A percentile compares a stretch with the other conserved stretches of the same genome.
Conservation (phyloP, 2,888 invertebrate species). For the Chrysopilus asiliformis region DNA sequence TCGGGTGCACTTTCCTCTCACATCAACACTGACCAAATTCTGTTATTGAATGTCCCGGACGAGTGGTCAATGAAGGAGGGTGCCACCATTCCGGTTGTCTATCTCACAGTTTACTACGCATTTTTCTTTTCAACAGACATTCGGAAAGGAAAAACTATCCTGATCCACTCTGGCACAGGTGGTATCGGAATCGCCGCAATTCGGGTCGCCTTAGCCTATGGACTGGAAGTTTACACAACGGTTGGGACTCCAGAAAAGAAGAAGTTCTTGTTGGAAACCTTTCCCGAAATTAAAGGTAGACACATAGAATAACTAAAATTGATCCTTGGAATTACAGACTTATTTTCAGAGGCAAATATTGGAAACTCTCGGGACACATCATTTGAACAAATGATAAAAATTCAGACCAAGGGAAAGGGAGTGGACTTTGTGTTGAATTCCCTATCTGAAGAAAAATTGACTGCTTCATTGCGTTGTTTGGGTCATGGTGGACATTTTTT, state of each 20-base stretch:
- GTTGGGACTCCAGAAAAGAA: conserved; percentile 54
- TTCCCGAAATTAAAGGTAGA: conserved; percentile 43
- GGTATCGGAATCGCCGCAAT: conserved; percentile 72
- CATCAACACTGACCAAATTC: conserved; percentile 33
- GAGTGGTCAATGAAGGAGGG: conserved; percentile 61
- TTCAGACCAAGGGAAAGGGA: conserved; percentile 68
- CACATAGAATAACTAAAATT: not conserved
- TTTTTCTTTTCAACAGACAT: conserved; percentile 29
- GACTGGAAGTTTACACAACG: conserved; percentile 55
- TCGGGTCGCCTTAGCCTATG: conserved; percentile 49
- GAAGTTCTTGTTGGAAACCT: conserved; percentile 44
- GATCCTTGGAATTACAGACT: no score
- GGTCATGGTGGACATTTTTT: conserved; percentile 53
- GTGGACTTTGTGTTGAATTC: conserved; percentile 88
- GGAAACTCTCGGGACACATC: conserved; percentile 75
- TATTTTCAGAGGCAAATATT: conserved; percentile 44
- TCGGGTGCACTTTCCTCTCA: conserved; percentile 42
- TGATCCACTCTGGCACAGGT: conserved; percentile 50
- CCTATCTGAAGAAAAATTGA: conserved; percentile 79
- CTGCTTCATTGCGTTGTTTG: conserved; percentile 50
- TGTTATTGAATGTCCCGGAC: conserved; percentile 53
- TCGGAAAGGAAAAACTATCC: conserved; percentile 30
- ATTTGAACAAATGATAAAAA: conserved; percentile 75
- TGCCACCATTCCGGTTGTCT: conserved; percentile 66
- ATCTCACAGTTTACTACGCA: conserved; percentile 49